Base-by-base conservation (phyloP, 53 echinoderm and acorn worm species). In the Luidia sarsii region DNA sequence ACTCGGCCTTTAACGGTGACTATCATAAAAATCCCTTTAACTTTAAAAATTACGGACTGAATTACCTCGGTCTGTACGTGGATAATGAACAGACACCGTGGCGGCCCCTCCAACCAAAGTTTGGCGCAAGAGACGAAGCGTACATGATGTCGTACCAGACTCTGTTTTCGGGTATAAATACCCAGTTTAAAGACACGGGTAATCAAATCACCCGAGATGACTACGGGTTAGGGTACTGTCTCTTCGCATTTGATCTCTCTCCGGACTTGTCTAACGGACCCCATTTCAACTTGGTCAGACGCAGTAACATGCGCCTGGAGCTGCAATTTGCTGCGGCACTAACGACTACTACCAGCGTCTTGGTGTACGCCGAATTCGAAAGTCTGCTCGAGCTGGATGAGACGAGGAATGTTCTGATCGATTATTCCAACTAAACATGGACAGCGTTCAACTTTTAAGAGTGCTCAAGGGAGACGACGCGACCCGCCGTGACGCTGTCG, bases 11-110 rank as follows among this genome's bases (percentile, higher is more conserved):
- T 56, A 70, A 50, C 67, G 75, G 57, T 8, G 39, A 68, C 27
- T 91, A 87, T 41, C 20, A n/a, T 0, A 87, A 70, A 36, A 87
- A 91, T 48, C 91, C 91, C 16, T 91, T 66, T 35, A 70, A 83
- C 53, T 87, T 91, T 79, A 51, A 87, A 54, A 86, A 81, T 29
- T 74, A 67, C 41, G 33, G 80, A 23, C 19, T 82, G 4, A 85
- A 89, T 46, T 89, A 77, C 36, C 41, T 92, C 5, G 85, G 86
- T 3, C 41, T 89, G 53, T 73, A 77, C 68, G 83, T 83, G 11
- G 33, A 8, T 35, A 63, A 63, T 59, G 59, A 33, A 32, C 21
- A 62, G 33, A 33, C 87, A 39, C 88, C 88, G 6, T 80, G 79
- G 67, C 69, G 79, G 87, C 82, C 92, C 0, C 15, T 89, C 2